Evolutionary conservation across 2,888 invertebrate species (phyloP).

Genomic region (Peribatodes rhomboidaria): DNA sequence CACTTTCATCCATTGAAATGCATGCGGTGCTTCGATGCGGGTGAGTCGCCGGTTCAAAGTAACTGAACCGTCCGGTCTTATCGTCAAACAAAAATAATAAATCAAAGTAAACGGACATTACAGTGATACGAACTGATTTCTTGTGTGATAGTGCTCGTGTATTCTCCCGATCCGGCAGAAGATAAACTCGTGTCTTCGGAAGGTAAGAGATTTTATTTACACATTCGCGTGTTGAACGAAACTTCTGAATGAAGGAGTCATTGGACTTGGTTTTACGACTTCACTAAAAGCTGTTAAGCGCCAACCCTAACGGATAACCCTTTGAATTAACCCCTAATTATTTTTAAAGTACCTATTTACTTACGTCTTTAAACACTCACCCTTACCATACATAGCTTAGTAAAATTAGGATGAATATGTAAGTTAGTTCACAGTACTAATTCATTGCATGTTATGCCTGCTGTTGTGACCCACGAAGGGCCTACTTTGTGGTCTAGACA

Average conservation of each 20-base stretch:
- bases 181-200: conserved; percentile 28
- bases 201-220: conserved; percentile 41
- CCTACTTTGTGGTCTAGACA: conserved; percentile 3
- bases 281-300: conserved; percentile 8
- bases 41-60: conserved; percentile 77
- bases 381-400: too few relatives aligned
- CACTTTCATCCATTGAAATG: conserved; percentile 85
- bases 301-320: conserved; percentile 9
- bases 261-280: conserved; percentile 20
- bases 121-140: conserved; percentile 62
- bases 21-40: conserved; percentile 80
- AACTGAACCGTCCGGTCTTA: conserved; percentile 72
- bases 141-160: conserved; percentile 60
- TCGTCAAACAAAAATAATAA: conserved; percentile 72
- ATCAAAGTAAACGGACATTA: conserved; percentile 59
- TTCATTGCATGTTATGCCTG: too few relatives aligned
- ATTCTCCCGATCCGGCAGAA: conserved; percentile 21
- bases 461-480: conserved; percentile 1
- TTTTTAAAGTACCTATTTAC: not conserved
- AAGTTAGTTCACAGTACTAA: too few relatives aligned
- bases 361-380: too few relatives aligned
- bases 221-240: conserved; percentile 16
- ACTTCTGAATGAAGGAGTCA: conserved; percentile 27
- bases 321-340: not conserved
- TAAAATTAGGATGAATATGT: too few relatives aligned